phyloP scores from a whole-genome alignment of 2,797 vertebrate genomes.

The Fundulus diaphanus region DNA sequence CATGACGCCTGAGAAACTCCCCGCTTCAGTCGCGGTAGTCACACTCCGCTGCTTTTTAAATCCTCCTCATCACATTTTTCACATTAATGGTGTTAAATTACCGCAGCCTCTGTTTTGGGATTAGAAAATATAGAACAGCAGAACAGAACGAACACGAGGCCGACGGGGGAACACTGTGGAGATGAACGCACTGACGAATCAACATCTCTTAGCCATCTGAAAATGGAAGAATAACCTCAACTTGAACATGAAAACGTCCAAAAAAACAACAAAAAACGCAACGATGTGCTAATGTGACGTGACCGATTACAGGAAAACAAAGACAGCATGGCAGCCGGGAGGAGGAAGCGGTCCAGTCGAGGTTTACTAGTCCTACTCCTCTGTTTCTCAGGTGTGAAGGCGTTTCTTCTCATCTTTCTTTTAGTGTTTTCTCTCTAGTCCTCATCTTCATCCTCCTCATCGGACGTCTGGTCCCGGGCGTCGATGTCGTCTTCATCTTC shows the following conservation, averaged over 20 bases:
- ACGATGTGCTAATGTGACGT: slow-evolving; percentile 32
- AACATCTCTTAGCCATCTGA: slow-evolving; percentile 7
- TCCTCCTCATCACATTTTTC: slow-evolving; percentile 16
- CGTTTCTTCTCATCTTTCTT: slow-evolving; percentile 44
- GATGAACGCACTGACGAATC: slow-evolving; percentile 64
- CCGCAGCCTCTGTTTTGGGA: slow-evolving; percentile 17
- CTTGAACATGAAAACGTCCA: slow-evolving; percentile 42
- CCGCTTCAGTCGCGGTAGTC: too few relatives aligned
- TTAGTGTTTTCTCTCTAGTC: slow-evolving; percentile 68
- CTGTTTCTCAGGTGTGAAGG: slow-evolving; percentile 54
- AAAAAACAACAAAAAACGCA: slow-evolving; percentile 52
- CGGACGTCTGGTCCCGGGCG: slow-evolving; percentile 86
- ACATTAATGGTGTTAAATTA: slow-evolving; percentile 38
- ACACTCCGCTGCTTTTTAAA: slow-evolving; percentile 39
- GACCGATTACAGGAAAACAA: slow-evolving; percentile 26
- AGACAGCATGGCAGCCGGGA: slow-evolving; percentile 49
- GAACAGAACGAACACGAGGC: slow-evolving; percentile 43
- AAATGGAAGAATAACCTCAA: slow-evolving; percentile 2
- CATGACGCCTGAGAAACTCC: background rate
- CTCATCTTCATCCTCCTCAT: slow-evolving; percentile 81
- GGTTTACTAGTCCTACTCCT: slow-evolving; percentile 50
- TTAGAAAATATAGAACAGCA: slow-evolving; percentile 44
- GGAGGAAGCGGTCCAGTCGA: slow-evolving; percentile 48
- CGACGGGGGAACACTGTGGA: slow-evolving; percentile 41
- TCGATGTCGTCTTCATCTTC: slow-evolving; percentile 97